A percentile compares a stretch with the other conserved stretches of the same genome.
Conservation (phyloP, 2,797 vertebrate species). For the Meriones psammophilus region DNA sequence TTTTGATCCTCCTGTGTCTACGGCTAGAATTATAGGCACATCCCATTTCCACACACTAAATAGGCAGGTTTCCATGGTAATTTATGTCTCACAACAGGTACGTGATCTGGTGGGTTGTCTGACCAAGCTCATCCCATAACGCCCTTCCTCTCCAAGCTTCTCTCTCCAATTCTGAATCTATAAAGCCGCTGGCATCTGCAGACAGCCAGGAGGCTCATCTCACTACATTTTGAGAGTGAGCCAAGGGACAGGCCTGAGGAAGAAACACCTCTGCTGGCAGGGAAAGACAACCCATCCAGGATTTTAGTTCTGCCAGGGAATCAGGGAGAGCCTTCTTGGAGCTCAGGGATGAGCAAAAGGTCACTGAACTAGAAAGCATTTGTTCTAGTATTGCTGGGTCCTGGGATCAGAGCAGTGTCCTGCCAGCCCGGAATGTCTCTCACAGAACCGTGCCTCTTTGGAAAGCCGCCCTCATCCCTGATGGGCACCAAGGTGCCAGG, state of each 20-base stretch:
- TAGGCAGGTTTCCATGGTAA: background rate
- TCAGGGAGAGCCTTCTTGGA: background rate
- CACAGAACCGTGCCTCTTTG: accelerated
- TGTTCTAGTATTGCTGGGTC: too few relatives aligned
- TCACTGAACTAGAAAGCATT: background rate
- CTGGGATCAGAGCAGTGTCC: background rate
- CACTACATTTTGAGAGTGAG: background rate
- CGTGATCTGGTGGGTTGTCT: background rate
- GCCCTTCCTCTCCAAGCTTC: background rate
- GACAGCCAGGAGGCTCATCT: background rate
- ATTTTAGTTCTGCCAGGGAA: background rate
- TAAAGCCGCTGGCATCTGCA: background rate
- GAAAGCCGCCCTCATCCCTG: background rate
- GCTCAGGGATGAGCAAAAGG: background rate
- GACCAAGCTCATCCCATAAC: background rate
- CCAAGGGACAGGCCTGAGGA: background rate
- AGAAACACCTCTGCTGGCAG: background rate
- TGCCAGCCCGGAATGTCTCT: background rate
- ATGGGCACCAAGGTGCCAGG: accelerated
- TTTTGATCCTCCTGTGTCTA: background rate
- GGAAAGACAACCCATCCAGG: background rate
- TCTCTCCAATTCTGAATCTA: background rate
- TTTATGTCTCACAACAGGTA: background rate
- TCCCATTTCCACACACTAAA: background rate
- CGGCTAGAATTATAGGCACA: background rate